Conservation (phyloP, 2,888 invertebrate genomes). For the Neelides folsomi region DNA sequence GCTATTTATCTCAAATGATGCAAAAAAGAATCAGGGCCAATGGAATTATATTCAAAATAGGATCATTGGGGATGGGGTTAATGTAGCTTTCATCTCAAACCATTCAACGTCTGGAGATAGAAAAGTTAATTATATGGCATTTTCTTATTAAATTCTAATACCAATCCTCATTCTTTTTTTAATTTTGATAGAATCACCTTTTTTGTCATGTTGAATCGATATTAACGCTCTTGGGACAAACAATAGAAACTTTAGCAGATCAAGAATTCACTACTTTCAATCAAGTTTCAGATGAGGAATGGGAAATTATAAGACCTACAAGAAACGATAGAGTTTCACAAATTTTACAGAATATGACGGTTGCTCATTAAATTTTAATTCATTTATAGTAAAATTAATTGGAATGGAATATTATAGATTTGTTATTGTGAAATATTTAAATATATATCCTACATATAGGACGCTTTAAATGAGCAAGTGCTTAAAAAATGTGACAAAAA, state of each 20-base stretch:
- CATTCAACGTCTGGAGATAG: neutral
- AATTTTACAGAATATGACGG: slow-evolving; percentile 54
- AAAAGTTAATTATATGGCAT: slow-evolving; percentile 4
- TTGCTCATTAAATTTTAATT: no score
- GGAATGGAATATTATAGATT: neutral
- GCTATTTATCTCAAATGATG: slow-evolving; percentile 61
- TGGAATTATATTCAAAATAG: slow-evolving; percentile 21
- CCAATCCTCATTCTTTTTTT: neutral
- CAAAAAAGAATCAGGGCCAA: slow-evolving; percentile 35
- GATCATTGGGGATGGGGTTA: slow-evolving; percentile 59
- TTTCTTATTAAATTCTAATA: no score
- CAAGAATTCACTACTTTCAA: slow-evolving; percentile 59
- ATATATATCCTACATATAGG: no score
- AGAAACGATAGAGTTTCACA: slow-evolving; percentile 53
- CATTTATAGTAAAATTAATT: no score
- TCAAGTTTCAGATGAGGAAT: slow-evolving; percentile 70
- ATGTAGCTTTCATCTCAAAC: slow-evolving; percentile 64
- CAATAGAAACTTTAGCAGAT: slow-evolving; percentile 52
- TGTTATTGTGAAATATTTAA: neutral
- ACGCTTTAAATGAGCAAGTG: slow-evolving; percentile 9
- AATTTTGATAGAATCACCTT: slow-evolving; percentile 46
- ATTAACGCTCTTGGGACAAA: slow-evolving; percentile 51
- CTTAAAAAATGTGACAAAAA: slow-evolving; percentile 17
- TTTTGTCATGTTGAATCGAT: slow-evolving; percentile 57
- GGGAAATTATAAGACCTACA: slow-evolving; percentile 61